These are phyloP conservation scores for Belonocnema kinseyi DNA, from an alignment of 1,140 invertebrate species.

Conservation along the genomic window DNA sequence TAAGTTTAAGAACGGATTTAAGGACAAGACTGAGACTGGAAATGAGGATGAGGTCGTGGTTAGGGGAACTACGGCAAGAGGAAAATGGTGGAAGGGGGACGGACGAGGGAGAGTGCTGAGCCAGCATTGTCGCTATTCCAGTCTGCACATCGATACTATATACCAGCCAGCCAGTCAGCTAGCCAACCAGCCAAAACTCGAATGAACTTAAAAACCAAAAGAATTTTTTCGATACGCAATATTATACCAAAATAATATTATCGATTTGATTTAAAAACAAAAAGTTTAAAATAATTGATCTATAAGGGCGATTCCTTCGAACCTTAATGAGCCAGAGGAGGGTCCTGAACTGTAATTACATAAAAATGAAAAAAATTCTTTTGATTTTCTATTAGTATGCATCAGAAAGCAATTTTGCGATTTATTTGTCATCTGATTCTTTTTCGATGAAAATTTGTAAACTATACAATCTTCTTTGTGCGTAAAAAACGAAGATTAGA, in stretches of 20 bases:
- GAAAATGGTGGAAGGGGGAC: slow-evolving; percentile 53
- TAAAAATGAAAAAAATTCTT: no score
- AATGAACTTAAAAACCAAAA: slow-evolving; percentile 24
- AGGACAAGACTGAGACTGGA: slow-evolving; percentile 59
- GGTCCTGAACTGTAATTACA: no score
- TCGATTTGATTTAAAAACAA: neutral
- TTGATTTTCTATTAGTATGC: no score
- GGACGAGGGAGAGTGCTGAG: slow-evolving; percentile 74
- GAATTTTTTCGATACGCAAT: slow-evolving; percentile 17
- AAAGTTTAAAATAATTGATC: no score
- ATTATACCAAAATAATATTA: neutral
- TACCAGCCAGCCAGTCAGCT: slow-evolving; percentile 66
- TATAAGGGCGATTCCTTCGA: no score
- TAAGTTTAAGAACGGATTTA: slow-evolving; percentile 63
- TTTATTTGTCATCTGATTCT: no score
- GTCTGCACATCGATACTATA: slow-evolving; percentile 72
- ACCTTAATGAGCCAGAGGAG: no score
- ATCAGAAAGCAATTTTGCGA: no score
- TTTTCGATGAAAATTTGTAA: no score
- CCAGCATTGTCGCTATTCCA: slow-evolving; percentile 72
- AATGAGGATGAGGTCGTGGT: slow-evolving; percentile 46
- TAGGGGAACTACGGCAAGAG: slow-evolving; percentile 53
- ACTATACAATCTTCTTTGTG: no score
- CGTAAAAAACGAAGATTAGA: no score
- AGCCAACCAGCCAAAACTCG: slow-evolving; percentile 61